A percentile compares a stretch with the other conserved stretches of the same genome.
Evolutionary conservation across 2,797 vertebrate species (phyloP).

Genomic region (Pempheris klunzingeri): DNA sequence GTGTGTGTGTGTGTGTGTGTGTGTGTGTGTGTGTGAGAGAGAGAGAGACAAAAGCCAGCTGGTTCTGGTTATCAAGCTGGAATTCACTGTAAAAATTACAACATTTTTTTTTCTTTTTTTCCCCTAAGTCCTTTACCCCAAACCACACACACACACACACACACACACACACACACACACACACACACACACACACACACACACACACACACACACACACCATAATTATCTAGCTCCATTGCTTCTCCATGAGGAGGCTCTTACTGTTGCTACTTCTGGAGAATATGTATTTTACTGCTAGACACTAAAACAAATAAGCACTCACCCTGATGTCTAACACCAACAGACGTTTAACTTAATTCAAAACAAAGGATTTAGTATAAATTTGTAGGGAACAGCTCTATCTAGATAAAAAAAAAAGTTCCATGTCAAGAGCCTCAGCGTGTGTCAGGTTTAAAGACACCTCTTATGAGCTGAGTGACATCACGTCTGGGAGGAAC

Average conservation of each 20-base stretch:
- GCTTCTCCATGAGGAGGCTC: conserved; percentile 67
- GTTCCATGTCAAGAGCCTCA: conserved; percentile 57
- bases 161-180: conserved; percentile 29
- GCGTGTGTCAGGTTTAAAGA: conserved; percentile 72
- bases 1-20: conserved; percentile 44
- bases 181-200: conserved; percentile 37
- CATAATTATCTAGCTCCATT: conserved; percentile 79
- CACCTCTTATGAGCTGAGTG: conserved; percentile 72
- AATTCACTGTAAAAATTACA: conserved; percentile 86
- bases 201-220: conserved; percentile 56
- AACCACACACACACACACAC: conserved; percentile 51
- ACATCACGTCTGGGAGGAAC: conserved; percentile 80
- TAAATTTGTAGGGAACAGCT: conserved; percentile 30
- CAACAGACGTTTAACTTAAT: conserved; percentile 26
- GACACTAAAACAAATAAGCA: conserved; percentile 47
- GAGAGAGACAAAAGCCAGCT: conserved; percentile 82
- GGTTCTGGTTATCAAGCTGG: conserved; percentile 86
- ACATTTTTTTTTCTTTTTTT: conserved; percentile 55
- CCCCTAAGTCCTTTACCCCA: conserved; percentile 60
- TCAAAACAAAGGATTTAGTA: conserved; percentile 23
- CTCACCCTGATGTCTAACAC: conserved; percentile 42
- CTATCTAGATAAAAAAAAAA: conserved; percentile 50
- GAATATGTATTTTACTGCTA: conserved; percentile 63
- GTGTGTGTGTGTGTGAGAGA: conserved; percentile 48
- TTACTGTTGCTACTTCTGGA: conserved; percentile 66